These are phyloP conservation scores for Brachionus plicatilis DNA, from an alignment of 1,140 invertebrate species.

Conservation along the genomic window DNA sequence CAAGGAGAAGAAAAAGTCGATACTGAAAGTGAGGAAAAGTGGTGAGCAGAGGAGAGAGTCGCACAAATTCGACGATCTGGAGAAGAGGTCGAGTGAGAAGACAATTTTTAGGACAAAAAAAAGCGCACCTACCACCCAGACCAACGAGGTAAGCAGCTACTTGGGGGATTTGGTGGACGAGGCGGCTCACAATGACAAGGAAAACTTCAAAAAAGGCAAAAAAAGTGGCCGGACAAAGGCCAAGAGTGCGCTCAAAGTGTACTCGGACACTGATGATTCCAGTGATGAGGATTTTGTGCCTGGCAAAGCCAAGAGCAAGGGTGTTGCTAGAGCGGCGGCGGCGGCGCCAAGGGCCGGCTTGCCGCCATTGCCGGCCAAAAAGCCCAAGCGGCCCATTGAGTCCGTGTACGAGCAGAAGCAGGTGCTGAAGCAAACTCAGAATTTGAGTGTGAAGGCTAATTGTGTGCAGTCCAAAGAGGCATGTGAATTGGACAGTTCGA, in stretches of 20 bases:
- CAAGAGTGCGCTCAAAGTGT: neutral
- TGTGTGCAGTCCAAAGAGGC: neutral
- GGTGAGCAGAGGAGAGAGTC: neutral
- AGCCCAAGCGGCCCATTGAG: slow-evolving; percentile 3
- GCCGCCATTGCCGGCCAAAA: neutral
- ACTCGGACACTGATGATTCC: neutral
- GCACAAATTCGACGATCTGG: neutral
- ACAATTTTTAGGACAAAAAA: slow-evolving; percentile 3
- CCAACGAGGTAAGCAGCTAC: neutral
- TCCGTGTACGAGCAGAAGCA: slow-evolving; percentile 1
- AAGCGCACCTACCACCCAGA: neutral
- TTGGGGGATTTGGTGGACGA: slow-evolving; percentile 3
- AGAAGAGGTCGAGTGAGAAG: neutral
- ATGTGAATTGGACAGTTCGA: neutral
- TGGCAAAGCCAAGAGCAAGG: neutral
- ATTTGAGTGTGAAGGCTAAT: neutral
- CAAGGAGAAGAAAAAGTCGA: neutral
- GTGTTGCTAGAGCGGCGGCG: neutral
- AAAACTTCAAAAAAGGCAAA: neutral
- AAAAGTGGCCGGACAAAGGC: neutral
- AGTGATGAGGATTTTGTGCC: neutral
- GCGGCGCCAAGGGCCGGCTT: neutral
- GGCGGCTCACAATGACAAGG: neutral
- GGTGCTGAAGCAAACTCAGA: neutral
- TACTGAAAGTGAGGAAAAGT: neutral